Evolutionary conservation across 1,140 invertebrate genomes (phyloP), one percentile per base, ranked within the genome.

Genomic region (Oreohelix idahoensis): DNA sequence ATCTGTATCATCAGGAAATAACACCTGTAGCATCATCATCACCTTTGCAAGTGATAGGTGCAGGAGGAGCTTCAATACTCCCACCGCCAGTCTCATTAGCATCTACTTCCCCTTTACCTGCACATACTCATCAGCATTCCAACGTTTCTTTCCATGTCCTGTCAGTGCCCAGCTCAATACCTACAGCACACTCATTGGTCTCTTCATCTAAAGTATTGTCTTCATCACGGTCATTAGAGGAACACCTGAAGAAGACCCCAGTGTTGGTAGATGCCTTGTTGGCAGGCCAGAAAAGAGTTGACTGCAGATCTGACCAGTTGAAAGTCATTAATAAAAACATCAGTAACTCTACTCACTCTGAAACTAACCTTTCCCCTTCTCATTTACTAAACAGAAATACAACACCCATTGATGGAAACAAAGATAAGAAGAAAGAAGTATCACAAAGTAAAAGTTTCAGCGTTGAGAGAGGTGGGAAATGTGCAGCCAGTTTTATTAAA

Each of bases 71-170:
- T 35, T 35, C n/a, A 10, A 32, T 66, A 32, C 53, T 5, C 5
- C 53, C 13, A 5, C 29, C n/a, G 5, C 70, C 83, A 26, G 63
- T 86, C 58, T 35, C 77, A 15, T n/a, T 66, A 29, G 29, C 29
- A 13, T 66, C 63, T 5, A 8, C 77, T 1, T n/a, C 80, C 5
- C 79, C 85, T 29, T 20, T 69, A 8, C 83, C 58, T 69, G 66
- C 69, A 70, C 84, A 84, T 66, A 75, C 73, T 35, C 73, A 78
- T 69, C n/a, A n/a, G n/a, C n/a, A n/a, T n/a, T 75, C 73, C 15
- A 35, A 63, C 35, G 73, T 83, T 74, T 45, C 82, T 66, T 42
- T 74, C 69, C 83, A 79, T 83, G 74, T 45, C 78, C 79, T 79
- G 73, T 51, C 32, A 42, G 75, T 63, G 79, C 76, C 83, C 15